These are phyloP conservation scores for Chymomyza costata DNA, from an alignment of 1,140 invertebrate genomes.

Conservation along the genomic window DNA sequence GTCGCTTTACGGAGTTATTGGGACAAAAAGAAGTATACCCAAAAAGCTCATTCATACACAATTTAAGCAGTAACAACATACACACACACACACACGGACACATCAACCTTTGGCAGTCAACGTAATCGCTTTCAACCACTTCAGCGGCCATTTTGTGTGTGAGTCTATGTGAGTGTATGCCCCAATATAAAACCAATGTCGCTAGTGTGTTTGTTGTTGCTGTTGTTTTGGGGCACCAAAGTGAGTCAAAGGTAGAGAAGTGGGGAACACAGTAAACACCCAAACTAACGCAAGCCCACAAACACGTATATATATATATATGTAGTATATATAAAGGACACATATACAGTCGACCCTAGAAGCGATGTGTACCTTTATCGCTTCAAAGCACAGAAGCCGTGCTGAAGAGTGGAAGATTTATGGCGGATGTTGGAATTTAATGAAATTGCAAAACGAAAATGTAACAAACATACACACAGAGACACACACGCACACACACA, in stretches of 20 bases:
- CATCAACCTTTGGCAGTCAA: conserved; percentile 66
- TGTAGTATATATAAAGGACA: too few relatives aligned
- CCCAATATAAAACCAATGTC: conserved; percentile 46
- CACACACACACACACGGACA: conserved; percentile 20
- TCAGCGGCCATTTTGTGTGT: conserved; percentile 67
- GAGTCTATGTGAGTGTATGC: conserved; percentile 21
- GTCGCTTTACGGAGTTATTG: conserved; percentile 8
- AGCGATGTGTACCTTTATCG: conserved; percentile 57
- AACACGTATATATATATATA: background rate
- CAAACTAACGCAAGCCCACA: background rate
- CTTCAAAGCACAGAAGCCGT: conserved; percentile 71
- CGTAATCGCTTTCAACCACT: conserved; percentile 72
- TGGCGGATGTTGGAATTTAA: conserved; percentile 74
- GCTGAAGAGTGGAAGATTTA: conserved; percentile 73
- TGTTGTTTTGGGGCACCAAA: conserved; percentile 33
- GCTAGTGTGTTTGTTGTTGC: conserved; percentile 19
- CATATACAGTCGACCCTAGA: too few relatives aligned
- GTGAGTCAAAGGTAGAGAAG: too few relatives aligned
- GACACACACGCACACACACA: conserved; percentile 21
- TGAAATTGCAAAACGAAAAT: conserved; percentile 75
- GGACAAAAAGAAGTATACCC: conserved; percentile 44
- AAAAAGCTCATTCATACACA: conserved; percentile 66
- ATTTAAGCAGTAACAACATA: conserved; percentile 49
- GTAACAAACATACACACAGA: conserved; percentile 46
- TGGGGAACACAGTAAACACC: conserved; percentile 29